Evolutionary conservation across 2,113 vertebrate genomes (phyloP), one percentile per base, ranked within the genome.

Genomic region (Atlantisia rogersi): DNA sequence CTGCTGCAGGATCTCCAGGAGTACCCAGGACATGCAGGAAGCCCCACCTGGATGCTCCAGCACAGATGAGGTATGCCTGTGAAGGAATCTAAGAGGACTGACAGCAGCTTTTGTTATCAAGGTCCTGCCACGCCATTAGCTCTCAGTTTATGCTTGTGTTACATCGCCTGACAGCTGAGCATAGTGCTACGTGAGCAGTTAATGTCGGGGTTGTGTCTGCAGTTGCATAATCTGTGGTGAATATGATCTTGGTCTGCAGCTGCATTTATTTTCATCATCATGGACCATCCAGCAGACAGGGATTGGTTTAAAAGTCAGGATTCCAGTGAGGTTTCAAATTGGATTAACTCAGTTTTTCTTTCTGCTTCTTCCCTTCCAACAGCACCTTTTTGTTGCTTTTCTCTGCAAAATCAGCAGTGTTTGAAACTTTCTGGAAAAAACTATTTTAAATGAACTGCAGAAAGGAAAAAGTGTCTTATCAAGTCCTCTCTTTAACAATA

Each of bases 1-100:
- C 9, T 58, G 29, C 44, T 19, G 31, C 56, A 26, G 28, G 24
- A 4, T 92, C 7, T 12, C 24, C 17, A 68, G 53, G 19, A 90
- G 26, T 19, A 48, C 4, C 10, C 11, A 35, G 24, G 19, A 75
- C 17, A 20, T 78, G 22, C 31, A 53, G 15, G 11, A 88, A 37
- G 12, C 6, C 52, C 8, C 11, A 55, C 32, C 28, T 71, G 60
- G 17, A 46, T 11, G 59, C 52, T 55, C 15, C 46, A 91, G n/a
- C 28, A 17, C 0, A 1, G 0, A 0, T 37, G 15, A 89, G 6
- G 17, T 46, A 3, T 0, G 0, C 8, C 21, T 81, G 29, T 25
- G 11, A 50, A 88, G 37, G 22, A 70, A 59, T 78, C 52, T 39
- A 22, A 78, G 21, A 3, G 24, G 32, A 55, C 40, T 63, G 76